Evolutionary conservation across 2,888 invertebrate genomes (phyloP), one percentile per base, ranked within the genome.

Genomic region (Metopia argyrocephala): DNA sequence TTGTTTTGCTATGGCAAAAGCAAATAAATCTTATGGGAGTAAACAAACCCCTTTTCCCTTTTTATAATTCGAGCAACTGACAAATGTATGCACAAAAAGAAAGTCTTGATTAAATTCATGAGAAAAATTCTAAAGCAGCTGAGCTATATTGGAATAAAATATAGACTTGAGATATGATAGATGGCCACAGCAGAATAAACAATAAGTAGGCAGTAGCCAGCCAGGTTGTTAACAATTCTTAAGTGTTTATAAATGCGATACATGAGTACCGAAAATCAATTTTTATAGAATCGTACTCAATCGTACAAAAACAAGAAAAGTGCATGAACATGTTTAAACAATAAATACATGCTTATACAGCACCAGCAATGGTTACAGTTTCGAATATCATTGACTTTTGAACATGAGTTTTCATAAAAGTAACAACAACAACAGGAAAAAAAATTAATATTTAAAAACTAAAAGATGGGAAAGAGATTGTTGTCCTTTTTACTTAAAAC

Each of bases 381-480:
- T 75, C 61, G 28, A 74, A 74, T 74, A 81, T 73, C 81, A 76
- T 76, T 64, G 76, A 74, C 71, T 75, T n/a, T n/a, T 65, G 23
- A 73, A 76, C 62, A 76, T 68, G 70, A 74, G 59, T 78, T 74
- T 70, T 31, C 46, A 27, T 20, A n/a, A 9, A 46, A n/a, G n/a
- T n/a, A n/a, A n/a, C n/a, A n/a, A n/a, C n/a, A n/a, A n/a, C n/a
- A n/a, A n/a, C n/a, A n/a, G n/a, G n/a, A n/a, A 38, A 54, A 68
- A 50, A 73, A 38, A 50, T 64, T 27, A 50, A 66, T 64, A 68
- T 21, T 9, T 46, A 61, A 12, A 64, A 23, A 21, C 21, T 12
- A 25, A 76, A 57, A 61, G 50, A 56, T 73, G 76, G 52, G 76
- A 74, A 76, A 81, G 76, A 78, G 81, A 81, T 81, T 78, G 74